Percentiles rank a stretch among this genome's conserved stretches.
phyloP scores from a whole-genome alignment of 2,888 invertebrate genomes.

The Leucoma salicis region DNA sequence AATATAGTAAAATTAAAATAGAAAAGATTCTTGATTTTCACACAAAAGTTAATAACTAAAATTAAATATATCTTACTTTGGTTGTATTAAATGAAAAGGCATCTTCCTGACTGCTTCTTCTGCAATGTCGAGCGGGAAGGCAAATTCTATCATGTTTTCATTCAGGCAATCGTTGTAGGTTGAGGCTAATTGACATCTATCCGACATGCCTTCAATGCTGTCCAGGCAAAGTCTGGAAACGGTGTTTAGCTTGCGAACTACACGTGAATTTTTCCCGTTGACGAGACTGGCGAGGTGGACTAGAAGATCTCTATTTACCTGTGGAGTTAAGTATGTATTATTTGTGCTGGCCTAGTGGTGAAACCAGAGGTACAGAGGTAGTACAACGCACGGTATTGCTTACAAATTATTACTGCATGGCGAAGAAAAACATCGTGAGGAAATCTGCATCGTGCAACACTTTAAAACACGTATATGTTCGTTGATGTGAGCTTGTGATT shows the following conservation, averaged over 20 bases:
- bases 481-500: too few species aligned
- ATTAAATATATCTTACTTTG: constrained; percentile 53
- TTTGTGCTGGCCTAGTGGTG: too few species aligned
- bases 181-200: constrained; percentile 69
- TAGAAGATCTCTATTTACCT: constrained; percentile 71
- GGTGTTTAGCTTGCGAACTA: constrained; percentile 66
- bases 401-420: too few species aligned
- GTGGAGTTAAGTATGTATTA: too few species aligned
- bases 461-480: too few species aligned
- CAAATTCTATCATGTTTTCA: constrained; percentile 73
- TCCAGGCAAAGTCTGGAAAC: constrained; percentile 69
- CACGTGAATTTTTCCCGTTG: constrained; percentile 70
- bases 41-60: too few species aligned
- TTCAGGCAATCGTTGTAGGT: constrained; percentile 74
- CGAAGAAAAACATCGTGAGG: too few species aligned
- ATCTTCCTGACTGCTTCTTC: constrained; percentile 73
- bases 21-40: too few species aligned
- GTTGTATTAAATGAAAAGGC: constrained; percentile 74
- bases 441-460: too few species aligned
- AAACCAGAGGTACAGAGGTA: too few species aligned
- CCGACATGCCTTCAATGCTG: constrained; percentile 70
- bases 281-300: constrained; percentile 68
- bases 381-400: too few species aligned
- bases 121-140: constrained; percentile 70
- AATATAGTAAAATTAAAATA: too few species aligned